Conservation (phyloP, 2,113 vertebrate species). For the Xenotilapia longispinis region DNA sequence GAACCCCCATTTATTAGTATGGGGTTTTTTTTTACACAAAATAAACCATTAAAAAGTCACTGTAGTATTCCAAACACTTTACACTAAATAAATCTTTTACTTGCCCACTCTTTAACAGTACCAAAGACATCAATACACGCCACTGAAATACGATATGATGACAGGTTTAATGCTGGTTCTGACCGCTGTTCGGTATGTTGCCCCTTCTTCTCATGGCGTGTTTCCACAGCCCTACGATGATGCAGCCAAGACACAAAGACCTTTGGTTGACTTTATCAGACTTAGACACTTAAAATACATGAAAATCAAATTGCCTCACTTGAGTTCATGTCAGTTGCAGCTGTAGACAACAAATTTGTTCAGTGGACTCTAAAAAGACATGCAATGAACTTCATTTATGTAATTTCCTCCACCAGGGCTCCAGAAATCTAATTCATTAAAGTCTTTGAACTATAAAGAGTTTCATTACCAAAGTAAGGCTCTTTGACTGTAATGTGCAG, state of each 20-base stretch:
- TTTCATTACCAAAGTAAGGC: neutral
- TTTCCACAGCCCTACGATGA: neutral
- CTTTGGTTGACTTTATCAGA: neutral
- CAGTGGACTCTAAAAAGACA: neutral
- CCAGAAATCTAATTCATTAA: neutral
- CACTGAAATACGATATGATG: neutral
- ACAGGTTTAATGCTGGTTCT: neutral
- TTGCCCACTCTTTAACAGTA: neutral
- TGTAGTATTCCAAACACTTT: neutral
- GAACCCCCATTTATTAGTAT: neutral
- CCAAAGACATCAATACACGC: neutral
- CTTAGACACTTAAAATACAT: neutral
- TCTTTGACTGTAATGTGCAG: neutral
- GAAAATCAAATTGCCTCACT: neutral
- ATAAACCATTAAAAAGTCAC: neutral
- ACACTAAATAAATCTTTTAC: neutral
- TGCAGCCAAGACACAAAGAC: neutral
- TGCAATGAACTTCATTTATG: neutral
- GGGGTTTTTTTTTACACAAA: rapidly evolving
- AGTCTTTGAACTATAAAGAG: neutral
- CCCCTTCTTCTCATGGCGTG: neutral
- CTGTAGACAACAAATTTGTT: neutral
- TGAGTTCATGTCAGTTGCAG: neutral
- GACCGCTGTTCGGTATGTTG: neutral
- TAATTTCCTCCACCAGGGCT: neutral